Evolutionary conservation across 1,140 invertebrate species (phyloP), one percentile per base, ranked within the genome.

Genomic region (Conus betulinus): DNA sequence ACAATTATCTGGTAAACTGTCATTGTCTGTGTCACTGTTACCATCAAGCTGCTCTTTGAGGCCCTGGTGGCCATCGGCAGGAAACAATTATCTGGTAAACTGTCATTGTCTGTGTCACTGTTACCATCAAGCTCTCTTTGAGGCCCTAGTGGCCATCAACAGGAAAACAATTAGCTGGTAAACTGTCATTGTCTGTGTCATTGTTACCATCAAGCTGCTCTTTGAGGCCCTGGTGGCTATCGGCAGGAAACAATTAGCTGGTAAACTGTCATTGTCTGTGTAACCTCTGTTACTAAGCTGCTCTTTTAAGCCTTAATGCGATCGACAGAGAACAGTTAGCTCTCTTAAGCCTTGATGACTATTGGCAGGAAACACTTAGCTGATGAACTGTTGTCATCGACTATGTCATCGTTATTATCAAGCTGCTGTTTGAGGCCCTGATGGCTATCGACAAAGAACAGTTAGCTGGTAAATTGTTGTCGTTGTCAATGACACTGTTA

Each of bases 41-140:
- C 96, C 3, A 94, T 96, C 11, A 96, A 96, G 92, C 96, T 97
- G 92, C 94, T 97, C 15, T 97, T 96, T 92, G 97, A 97, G 87
- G 96, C 96, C 88, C 94, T 97, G 57, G 95, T 95, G 53, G 93
- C 93, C 6, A 95, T 97, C 78, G 97, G 96, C 79, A 96, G 96
- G 93, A 96, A 96, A 91, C 94, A 96, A 17, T 88, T 97, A 39
- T 97, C 97, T 91, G 97, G 96, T 96, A 94, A 60, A 23, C 20
- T 39, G 67, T 71, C 67, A 71, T 71, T 4, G 67, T 3, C 67
- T 6, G 1, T n/a, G 67, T 71, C 67, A 23, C 10, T 7, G 20
- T 71, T 20, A 71, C 10, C 8, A 71, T 71, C 67, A 71, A 71
- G 6, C 13, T 71, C 20, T 71, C 0, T 71, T 71, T 23, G 20